phyloP scores from a whole-genome alignment of 2,797 vertebrate genomes.

The Zenarchopterus dispar region DNA sequence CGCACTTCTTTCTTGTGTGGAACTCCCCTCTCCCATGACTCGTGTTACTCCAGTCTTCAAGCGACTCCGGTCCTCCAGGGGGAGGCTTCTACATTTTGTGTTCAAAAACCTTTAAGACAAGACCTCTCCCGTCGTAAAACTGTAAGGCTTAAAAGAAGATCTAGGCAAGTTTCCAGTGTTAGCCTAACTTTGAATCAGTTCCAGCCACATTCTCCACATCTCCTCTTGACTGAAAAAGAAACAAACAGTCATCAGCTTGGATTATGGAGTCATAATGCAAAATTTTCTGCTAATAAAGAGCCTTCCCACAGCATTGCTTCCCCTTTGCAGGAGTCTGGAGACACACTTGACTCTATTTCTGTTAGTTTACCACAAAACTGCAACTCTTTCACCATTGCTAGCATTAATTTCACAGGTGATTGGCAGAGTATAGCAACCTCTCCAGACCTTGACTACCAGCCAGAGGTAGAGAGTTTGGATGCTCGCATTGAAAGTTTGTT shows the following conservation, averaged over 20 bases:
- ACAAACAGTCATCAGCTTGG: conserved; percentile 78
- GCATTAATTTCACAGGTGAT: conserved; percentile 75
- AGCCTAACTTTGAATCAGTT: conserved; percentile 73
- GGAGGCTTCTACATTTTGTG: conserved; percentile 55
- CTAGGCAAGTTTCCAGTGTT: conserved; percentile 58
- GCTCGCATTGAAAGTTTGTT: conserved; percentile 96
- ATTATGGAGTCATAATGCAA: conserved; percentile 77
- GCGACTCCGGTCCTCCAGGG: conserved; percentile 80
- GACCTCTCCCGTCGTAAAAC: conserved; percentile 87
- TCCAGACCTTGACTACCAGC: conserved; percentile 61
- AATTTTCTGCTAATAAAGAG: conserved; percentile 26
- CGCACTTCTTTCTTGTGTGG: conserved; percentile 86
- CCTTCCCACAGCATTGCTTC: conserved; percentile 51
- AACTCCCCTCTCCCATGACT: conserved; percentile 92
- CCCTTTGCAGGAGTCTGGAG: conserved; percentile 78
- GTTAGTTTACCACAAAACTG: conserved; percentile 68
- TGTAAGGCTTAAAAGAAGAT: conserved; percentile 80
- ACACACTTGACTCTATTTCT: conserved; percentile 39
- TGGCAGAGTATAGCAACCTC: conserved; percentile 80
- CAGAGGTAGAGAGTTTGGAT: conserved; percentile 88
- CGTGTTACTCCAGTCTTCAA: conserved; percentile 89
- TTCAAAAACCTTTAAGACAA: conserved; percentile 58
- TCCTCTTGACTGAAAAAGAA: conserved; percentile 77
- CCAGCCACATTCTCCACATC: conserved; percentile 67
- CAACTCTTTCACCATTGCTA: conserved; percentile 45